Conservation (phyloP, 2,797 vertebrate genomes). For the Capromys pilorides region DNA sequence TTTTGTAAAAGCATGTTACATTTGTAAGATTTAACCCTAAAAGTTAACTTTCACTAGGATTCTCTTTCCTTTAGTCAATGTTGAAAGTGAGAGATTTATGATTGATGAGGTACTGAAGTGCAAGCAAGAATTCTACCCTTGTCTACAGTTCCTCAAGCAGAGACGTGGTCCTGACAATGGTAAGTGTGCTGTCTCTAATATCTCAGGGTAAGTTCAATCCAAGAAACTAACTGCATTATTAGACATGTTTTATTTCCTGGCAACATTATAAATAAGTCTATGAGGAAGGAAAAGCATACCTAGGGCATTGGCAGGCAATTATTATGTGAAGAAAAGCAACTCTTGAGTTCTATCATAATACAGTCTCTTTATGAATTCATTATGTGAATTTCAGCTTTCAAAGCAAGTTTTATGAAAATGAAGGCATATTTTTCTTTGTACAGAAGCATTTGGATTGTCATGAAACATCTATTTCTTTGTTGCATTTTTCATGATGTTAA, state of each 20-base stretch:
- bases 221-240: neutral
- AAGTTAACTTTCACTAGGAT: neutral
- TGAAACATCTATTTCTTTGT: constrained; percentile 59
- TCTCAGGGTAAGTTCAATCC: neutral
- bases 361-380: constrained; percentile 70
- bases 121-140: neutral
- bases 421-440: constrained; percentile 63
- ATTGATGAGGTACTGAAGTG: neutral
- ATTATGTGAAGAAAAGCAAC: constrained; percentile 31
- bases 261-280: neutral
- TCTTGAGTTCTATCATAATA: constrained; percentile 42
- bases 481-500: constrained; percentile 69
- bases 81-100: neutral
- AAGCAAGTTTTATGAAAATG: constrained; percentile 66
- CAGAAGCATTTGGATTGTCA: constrained; percentile 58
- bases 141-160: neutral
- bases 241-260: constrained; percentile 16
- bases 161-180: neutral
- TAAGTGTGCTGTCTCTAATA: neutral
- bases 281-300: constrained; percentile 37
- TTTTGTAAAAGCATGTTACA: neutral
- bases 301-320: constrained; percentile 50
- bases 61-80: neutral
- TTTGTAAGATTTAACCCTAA: neutral
- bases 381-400: constrained; percentile 63